These are phyloP conservation scores for Cerastis rubricosa DNA, from an alignment of 2,888 invertebrate species.

Conservation along the genomic window DNA sequence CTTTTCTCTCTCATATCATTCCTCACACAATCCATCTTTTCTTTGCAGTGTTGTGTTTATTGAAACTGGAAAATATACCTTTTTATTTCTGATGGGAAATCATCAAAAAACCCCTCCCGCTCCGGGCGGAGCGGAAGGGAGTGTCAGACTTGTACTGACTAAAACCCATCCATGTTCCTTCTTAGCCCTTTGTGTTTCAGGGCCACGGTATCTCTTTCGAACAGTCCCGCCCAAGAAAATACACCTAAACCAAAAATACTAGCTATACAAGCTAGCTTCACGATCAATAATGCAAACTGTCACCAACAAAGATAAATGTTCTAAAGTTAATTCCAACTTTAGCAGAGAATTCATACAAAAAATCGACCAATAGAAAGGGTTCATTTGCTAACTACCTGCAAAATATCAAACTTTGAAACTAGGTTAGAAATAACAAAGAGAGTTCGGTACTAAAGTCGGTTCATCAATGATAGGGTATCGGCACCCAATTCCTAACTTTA, in stretches of 20 bases:
- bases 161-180: too few relatives aligned
- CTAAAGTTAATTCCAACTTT: constrained; percentile 25
- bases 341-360: constrained; percentile 39
- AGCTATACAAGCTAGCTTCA: not conserved
- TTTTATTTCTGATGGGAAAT: too few relatives aligned
- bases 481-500: constrained; percentile 37
- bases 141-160: too few relatives aligned
- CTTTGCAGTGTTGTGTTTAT: too few relatives aligned
- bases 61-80: too few relatives aligned
- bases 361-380: constrained; percentile 37
- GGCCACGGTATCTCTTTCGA: too few relatives aligned
- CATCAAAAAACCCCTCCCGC: too few relatives aligned
- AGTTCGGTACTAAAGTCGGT: constrained; percentile 46
- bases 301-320: constrained; percentile 45
- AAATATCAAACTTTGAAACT: constrained; percentile 59
- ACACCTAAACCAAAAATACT: not conserved
- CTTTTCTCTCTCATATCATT: too few relatives aligned
- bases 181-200: too few relatives aligned
- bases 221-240: too few relatives aligned
- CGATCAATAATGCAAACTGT: constrained; percentile 34
- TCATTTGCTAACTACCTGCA: constrained; percentile 56
- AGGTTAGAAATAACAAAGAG: constrained; percentile 57
- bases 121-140: too few relatives aligned
- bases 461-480: constrained; percentile 44
- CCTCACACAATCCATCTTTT: too few relatives aligned